Evolutionary conservation across 2,888 invertebrate species (phyloP), one percentile per base, ranked within the genome.

Genomic region (Chrysotoxum bicinctum): DNA sequence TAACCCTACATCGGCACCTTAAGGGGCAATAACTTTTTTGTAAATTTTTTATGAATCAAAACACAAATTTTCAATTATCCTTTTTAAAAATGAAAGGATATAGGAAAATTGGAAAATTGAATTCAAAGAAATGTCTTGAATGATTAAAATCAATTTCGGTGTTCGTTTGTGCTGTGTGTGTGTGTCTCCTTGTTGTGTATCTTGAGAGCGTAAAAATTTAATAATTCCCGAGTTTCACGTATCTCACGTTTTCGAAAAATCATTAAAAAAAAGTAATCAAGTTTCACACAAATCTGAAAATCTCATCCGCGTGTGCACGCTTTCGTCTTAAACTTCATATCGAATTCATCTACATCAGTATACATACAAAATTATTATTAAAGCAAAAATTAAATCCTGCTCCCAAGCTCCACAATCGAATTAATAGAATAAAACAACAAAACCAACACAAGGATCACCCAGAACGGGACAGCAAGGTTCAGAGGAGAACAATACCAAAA

Each of bases 31-130:
- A 43, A 16, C 16, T 43, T 79, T 70, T 50, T 30, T 56, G 21
- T 48, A 50, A 68, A 81, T 62, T 40, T 56, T 56, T 56, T 40
- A 76, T 64, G 23, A 62, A 56, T 74, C 48, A 68, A 64, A 70
- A 72, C 62, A 37, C 52, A 62, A 68, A 68, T 82, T 68, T 37
- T 54, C 52, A 74, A 73, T 78, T 69, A 74, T 83, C 70, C 72
- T 45, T 66, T 66, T 45, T 40, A 10, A n/a, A 23, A 50, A 50
- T 23, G 0, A n/a, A 50, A 50, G 50, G 50, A 50, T 50, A 23
- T 10, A 19, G 19, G 3, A 23, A 45, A n/a, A 52, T 26, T 52
- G 14, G 26, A 52, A 26, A 54, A 50, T 23, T 19, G 3, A 50
- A 50, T 50, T 50, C 14, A 23, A 23, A 52, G 8, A 52, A 26